Conservation (phyloP, 1,140 invertebrate genomes). For the Drosophila dunni region DNA sequence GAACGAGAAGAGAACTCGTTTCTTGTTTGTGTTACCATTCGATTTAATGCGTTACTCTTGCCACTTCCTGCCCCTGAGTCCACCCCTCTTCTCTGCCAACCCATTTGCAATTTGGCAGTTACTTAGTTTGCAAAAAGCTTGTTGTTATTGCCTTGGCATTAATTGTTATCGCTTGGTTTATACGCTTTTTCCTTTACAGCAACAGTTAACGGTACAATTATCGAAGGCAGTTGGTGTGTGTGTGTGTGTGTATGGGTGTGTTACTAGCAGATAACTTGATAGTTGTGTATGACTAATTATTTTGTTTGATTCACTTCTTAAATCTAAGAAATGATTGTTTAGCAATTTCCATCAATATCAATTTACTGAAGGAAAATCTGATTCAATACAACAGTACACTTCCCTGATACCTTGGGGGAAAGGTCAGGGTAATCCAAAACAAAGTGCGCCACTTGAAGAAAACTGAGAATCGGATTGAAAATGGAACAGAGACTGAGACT, state of each 20-base stretch:
- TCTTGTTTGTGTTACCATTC: slow-evolving; percentile 30
- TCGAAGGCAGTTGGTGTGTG: slow-evolving; percentile 23
- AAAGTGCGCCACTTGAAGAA: slow-evolving; percentile 18
- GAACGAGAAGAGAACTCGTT: slow-evolving; percentile 36
- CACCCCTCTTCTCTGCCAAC: background rate
- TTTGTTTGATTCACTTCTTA: background rate
- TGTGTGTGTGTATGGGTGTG: slow-evolving; percentile 20
- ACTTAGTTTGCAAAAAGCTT: slow-evolving; percentile 14
- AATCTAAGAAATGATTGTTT: background rate
- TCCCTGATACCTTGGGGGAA: slow-evolving; percentile 7
- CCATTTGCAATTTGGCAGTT: slow-evolving; percentile 19
- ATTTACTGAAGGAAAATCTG: background rate
- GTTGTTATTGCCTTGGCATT: slow-evolving; percentile 47
- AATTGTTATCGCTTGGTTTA: slow-evolving; percentile 70
- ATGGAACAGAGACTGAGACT: background rate
- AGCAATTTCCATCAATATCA: background rate
- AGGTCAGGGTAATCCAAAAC: slow-evolving; percentile 22
- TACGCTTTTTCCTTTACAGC: slow-evolving; percentile 55
- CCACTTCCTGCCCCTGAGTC: background rate
- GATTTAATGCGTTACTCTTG: slow-evolving; percentile 14
- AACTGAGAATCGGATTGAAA: background rate
- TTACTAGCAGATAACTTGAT: background rate
- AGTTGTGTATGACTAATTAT: background rate
- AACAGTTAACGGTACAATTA: slow-evolving; percentile 70
- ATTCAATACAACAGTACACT: background rate